These are phyloP conservation scores for Blastobasis adustella DNA, from an alignment of 2,888 invertebrate species.

Conservation along the genomic window DNA sequence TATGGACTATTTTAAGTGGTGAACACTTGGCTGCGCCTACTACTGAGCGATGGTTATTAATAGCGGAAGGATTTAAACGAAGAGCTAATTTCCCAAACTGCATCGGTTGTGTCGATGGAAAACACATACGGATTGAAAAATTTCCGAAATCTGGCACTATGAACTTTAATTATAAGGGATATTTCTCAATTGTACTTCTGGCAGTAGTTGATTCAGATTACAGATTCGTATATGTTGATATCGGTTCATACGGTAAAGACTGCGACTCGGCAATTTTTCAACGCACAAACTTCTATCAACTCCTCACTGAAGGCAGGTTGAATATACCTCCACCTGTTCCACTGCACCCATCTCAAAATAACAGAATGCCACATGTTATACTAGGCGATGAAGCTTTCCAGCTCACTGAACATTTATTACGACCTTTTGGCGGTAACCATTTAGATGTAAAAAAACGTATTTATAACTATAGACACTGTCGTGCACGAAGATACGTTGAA, in stretches of 20 bases:
- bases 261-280: constrained; percentile 20
- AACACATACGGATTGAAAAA: constrained; percentile 17
- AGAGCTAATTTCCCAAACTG: constrained; percentile 21
- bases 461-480: constrained; percentile 6
- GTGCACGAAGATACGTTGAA: constrained; percentile 7
- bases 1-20: constrained; percentile 12
- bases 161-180: constrained; percentile 18
- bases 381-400: constrained; percentile 8
- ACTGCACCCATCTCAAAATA: not conserved
- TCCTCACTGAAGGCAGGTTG: not conserved
- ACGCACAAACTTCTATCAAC: constrained; percentile 6
- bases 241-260: constrained; percentile 21
- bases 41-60: constrained; percentile 12
- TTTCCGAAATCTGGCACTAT: constrained; percentile 15
- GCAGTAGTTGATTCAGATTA: constrained; percentile 19
- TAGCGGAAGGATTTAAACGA: constrained; percentile 14
- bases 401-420: not conserved
- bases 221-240: constrained; percentile 16
- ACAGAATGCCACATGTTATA: constrained; percentile 7
- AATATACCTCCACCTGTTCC: constrained; percentile 5
- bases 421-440: constrained; percentile 3
- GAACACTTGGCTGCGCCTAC: constrained; percentile 13
- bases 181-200: constrained; percentile 14
- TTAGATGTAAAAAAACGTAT: constrained; percentile 2
- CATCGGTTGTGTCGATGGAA: constrained; percentile 17